phyloP scores from a whole-genome alignment of 2,113 vertebrate genomes.

The Bubo blakistoni region DNA sequence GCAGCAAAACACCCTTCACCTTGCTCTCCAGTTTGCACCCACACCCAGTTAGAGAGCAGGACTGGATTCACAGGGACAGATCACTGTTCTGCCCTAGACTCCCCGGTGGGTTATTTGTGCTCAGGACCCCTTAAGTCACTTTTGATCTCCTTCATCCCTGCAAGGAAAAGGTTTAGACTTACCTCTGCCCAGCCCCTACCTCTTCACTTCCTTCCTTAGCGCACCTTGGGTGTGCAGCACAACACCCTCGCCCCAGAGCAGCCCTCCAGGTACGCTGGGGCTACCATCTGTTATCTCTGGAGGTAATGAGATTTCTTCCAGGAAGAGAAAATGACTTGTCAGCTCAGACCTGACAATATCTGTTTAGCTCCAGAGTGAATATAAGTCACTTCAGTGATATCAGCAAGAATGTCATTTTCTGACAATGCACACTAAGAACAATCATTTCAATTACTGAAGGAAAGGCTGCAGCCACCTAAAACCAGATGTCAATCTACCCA shows the following conservation, averaged over 20 bases:
- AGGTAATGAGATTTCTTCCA: background rate
- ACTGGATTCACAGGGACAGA: background rate
- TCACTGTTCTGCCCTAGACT: background rate
- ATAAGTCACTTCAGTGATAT: background rate
- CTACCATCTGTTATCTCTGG: background rate
- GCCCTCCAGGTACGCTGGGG: background rate
- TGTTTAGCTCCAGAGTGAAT: constrained; percentile 15
- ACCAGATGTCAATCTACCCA: background rate
- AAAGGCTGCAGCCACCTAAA: background rate
- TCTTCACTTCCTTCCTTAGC: background rate
- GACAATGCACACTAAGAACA: background rate
- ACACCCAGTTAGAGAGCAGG: background rate
- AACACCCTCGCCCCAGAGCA: background rate
- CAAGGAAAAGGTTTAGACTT: background rate
- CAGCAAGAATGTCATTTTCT: constrained; percentile 11
- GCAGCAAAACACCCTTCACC: background rate
- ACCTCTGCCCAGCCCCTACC: background rate
- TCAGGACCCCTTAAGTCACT: background rate
- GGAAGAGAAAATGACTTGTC: background rate
- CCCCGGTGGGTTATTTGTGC: accelerated
- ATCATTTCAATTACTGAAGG: constrained; percentile 25
- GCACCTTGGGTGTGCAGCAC: background rate
- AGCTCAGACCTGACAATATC: background rate
- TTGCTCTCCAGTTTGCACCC: background rate
- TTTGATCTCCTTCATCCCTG: background rate